A percentile compares a stretch with the other conserved stretches of the same genome.
These are phyloP conservation scores for Andrena fulva DNA, from an alignment of 2,888 invertebrate species.

Conservation along the genomic window DNA sequence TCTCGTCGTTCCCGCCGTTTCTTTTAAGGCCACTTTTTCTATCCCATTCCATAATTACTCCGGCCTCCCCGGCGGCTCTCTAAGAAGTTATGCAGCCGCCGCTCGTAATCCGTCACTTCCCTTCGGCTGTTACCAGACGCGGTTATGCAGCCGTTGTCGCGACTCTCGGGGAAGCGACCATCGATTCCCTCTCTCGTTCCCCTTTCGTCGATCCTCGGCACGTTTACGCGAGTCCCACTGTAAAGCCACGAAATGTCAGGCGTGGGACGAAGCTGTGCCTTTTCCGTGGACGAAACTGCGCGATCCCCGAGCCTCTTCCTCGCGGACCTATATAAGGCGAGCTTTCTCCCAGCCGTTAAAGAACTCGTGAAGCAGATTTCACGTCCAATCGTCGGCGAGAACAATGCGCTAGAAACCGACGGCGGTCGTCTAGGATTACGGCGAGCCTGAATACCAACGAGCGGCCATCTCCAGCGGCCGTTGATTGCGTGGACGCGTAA, in stretches of 20 bases:
- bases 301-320: constrained; percentile 12
- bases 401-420: constrained; percentile 1
- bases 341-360: constrained; percentile 66
- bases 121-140: constrained; percentile 1
- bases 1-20: not conserved
- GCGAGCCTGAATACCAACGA: not conserved
- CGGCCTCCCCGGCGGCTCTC: not conserved
- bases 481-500: constrained; percentile 28
- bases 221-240: not conserved
- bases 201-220: not conserved
- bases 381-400: constrained; percentile 22
- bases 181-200: not conserved
- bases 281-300: constrained; percentile 29
- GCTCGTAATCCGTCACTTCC: constrained; percentile 31
- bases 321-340: constrained; percentile 61
- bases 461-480: constrained; percentile 22
- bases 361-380: constrained; percentile 41
- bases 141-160: constrained; percentile 18
- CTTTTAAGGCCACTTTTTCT: constrained; percentile 5
- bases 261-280: constrained; percentile 60
- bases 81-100: constrained; percentile 18
- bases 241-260: constrained; percentile 53
- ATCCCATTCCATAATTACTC: constrained; percentile 23
- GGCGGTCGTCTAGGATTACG: not conserved
- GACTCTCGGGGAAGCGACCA: not conserved